Evolutionary conservation across 2,888 invertebrate species (phyloP).

Genomic region (Lasioglossum calceatum): DNA sequence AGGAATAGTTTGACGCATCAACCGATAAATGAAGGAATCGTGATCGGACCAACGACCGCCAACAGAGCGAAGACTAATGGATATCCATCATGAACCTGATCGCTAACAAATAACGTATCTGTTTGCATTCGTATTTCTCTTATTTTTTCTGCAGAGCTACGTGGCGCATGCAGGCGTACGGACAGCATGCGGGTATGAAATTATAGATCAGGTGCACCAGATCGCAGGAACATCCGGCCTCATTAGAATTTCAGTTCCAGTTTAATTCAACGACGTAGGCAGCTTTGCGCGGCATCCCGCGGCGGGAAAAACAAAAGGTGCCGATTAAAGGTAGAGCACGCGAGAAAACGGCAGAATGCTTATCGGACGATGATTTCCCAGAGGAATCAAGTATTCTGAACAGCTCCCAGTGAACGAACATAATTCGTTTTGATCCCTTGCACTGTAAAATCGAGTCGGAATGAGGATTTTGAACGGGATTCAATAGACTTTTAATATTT

Average conservation of each 20-base stretch:
- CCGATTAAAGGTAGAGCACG: neutral
- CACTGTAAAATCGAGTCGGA: too few species aligned
- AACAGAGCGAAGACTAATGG: neutral
- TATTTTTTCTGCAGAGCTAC: slow-evolving; percentile 18
- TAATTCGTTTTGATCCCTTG: too few species aligned
- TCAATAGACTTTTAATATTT: too few species aligned
- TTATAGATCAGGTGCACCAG: slow-evolving; percentile 63
- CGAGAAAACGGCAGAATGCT: neutral
- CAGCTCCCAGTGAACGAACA: too few species aligned
- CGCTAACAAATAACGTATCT: neutral
- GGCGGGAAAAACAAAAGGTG: slow-evolving; percentile 50
- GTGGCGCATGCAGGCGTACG: slow-evolving; percentile 43
- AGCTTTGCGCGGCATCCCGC: slow-evolving; percentile 39
- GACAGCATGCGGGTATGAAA: slow-evolving; percentile 62
- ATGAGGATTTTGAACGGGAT: too few species aligned
- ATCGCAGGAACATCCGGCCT: slow-evolving; percentile 57
- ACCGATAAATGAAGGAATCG: neutral
- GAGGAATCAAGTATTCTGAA: neutral
- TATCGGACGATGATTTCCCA: neutral
- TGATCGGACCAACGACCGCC: slow-evolving; percentile 2
- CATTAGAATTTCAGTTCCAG: slow-evolving; percentile 56
- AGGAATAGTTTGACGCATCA: neutral
- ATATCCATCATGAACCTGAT: neutral
- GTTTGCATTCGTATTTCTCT: neutral
- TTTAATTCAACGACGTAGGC: slow-evolving; percentile 48